Evolutionary conservation across 2,113 vertebrate species (phyloP).

Genomic region (Taurulus bubalis): DNA sequence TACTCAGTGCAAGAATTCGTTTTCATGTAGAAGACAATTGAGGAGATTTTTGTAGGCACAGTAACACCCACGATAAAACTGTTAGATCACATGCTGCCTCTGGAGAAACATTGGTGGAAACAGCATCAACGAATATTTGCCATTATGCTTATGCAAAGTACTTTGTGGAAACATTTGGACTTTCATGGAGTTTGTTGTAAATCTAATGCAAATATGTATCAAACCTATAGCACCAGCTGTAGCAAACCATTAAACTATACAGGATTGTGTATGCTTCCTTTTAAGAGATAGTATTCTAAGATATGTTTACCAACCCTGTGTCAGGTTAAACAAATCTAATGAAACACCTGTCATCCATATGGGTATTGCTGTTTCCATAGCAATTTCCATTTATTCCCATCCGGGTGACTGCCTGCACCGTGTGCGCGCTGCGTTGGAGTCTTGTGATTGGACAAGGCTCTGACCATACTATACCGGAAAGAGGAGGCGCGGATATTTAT

Average conservation of each 20-base stretch:
- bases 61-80: conserved; percentile 35
- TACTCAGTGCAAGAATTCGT: background rate
- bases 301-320: background rate
- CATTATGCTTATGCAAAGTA: background rate
- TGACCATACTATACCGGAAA: conserved; percentile 52
- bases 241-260: background rate
- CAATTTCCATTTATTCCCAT: conserved; percentile 67
- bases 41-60: conserved; percentile 1
- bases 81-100: conserved; percentile 8
- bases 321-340: background rate
- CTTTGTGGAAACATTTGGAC: background rate
- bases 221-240: background rate
- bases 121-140: background rate
- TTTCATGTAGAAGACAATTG: conserved; percentile 6
- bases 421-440: conserved; percentile 79
- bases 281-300: background rate
- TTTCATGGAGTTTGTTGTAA: background rate
- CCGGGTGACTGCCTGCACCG: conserved; percentile 44
- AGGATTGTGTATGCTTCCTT: background rate
- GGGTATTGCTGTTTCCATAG: conserved; percentile 65
- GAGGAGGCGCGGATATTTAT: conserved; percentile 11
- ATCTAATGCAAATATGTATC: background rate
- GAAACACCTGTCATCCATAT: conserved; percentile 34
- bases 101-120: conserved; percentile 9
- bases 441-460: conserved; percentile 74